Percentiles rank a stretch among this genome's conserved stretches.
Conservation (phyloP, 2,797 vertebrate species). For the Pseudocheirus occidentalis region DNA sequence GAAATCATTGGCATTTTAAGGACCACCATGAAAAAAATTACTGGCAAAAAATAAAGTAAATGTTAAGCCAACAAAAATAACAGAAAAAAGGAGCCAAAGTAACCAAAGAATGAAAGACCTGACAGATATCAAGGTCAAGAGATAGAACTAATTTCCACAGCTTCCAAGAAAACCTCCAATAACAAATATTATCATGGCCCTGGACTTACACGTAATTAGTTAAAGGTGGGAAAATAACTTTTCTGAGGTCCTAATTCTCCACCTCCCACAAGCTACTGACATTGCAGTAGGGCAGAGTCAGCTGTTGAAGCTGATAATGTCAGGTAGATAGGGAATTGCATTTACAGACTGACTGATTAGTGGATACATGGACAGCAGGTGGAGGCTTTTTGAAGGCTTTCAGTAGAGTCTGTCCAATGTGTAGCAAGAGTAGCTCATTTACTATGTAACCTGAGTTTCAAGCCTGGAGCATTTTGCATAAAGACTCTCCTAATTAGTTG, state of each 20-base stretch:
- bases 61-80: conserved; percentile 4
- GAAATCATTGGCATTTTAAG: conserved; percentile 26
- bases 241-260: not conserved
- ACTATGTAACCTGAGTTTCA: not conserved
- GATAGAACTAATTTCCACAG: conserved; percentile 13
- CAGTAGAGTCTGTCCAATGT: not conserved
- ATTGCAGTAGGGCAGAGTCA: not conserved
- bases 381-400: not conserved
- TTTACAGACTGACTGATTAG: not conserved
- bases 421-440: not conserved
- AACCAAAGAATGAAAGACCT: not conserved
- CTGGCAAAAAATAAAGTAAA: not conserved
- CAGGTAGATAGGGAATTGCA: not conserved
- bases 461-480: not conserved
- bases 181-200: not conserved
- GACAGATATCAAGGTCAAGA: not conserved
- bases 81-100: not conserved
- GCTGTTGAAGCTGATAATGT: not conserved
- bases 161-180: not conserved
- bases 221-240: not conserved
- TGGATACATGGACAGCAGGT: not conserved
- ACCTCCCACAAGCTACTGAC: not conserved
- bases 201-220: not conserved
- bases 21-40: conserved; percentile 43
- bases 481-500: not conserved